Percentiles rank a stretch among this genome's conserved stretches.
These are phyloP conservation scores for Noctua janthe DNA, from an alignment of 2,888 invertebrate genomes.

Conservation along the genomic window DNA sequence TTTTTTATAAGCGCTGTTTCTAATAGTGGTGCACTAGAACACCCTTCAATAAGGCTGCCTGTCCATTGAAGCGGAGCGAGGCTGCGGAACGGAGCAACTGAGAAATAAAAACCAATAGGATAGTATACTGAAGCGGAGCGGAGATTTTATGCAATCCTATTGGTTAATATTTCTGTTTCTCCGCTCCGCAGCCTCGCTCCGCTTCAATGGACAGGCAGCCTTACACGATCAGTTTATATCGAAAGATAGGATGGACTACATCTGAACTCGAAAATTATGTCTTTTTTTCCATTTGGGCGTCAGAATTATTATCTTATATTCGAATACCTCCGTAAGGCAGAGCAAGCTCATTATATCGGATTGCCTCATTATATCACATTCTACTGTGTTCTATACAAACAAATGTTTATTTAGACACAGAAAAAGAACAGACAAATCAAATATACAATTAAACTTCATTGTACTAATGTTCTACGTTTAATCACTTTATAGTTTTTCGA, in stretches of 20 bases:
- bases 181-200: too few species aligned
- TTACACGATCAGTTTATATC: neutral
- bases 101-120: too few species aligned
- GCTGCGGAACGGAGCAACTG: too few species aligned
- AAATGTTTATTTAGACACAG: neutral
- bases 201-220: too few species aligned
- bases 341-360: neutral
- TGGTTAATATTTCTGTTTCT: too few species aligned
- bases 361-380: too few species aligned
- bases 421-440: neutral
- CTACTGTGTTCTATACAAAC: too few species aligned
- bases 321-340: neutral
- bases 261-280: neutral
- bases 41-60: neutral
- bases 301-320: neutral
- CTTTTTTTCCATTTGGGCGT: neutral
- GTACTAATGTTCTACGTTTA: neutral
- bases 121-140: too few species aligned
- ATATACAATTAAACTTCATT: neutral
- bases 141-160: too few species aligned
- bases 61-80: too few species aligned
- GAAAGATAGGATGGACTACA: neutral
- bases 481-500: neutral
- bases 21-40: neutral
- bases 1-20: neutral